Base-by-base conservation (phyloP, 2,888 invertebrate genomes). In the Nomada fabriciana region DNA sequence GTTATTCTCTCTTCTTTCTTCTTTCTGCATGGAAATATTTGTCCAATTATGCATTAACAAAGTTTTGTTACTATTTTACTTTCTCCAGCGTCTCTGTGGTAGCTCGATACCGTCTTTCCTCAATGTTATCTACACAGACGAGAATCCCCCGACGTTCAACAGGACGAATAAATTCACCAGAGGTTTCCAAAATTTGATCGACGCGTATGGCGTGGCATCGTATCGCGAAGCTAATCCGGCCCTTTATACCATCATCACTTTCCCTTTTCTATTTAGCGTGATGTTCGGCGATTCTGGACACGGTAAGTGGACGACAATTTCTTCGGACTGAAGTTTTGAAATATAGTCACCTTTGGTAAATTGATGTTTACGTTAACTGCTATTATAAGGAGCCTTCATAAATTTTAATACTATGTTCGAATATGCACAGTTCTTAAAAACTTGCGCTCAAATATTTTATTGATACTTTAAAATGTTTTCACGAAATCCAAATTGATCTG, bases 241-340 rank as follows among this genome's bases (percentile, higher is more conserved):
- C 15, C 95, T 97, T 2, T 98, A 97, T 94, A 97, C 98, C 42
- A 95, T 97, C 91, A 97, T 99, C 85, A 98, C 98, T 0, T 99
- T 99, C 95, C 99, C 99, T 11, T 99, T 99, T 95, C 94, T 99
- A 59, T 99, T 99, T 94, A 98, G 97, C 64, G 96, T 99, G 90
- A 99, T 99, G 99, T 99, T 99, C 94, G 99, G 99, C 25, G 99
- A 99, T 93, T 95, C 97, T 91, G 99, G 99, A 15, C 99, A 99
- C 94, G 99, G 93, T 91, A 67, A 88, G 86, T 81, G 20, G 63
- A 74, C 11, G 11, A 25, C 57, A 4, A 36, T 36, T 36, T 36
- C 36, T 36, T 36, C 36, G 7, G 36, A 5, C 36, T 36, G 36
- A 36, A 36, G 7, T 36, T 36, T 36, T 36, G 7, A 7, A 36